phyloP scores from a whole-genome alignment of 2,888 invertebrate genomes.

The Mythimna ferrago region DNA sequence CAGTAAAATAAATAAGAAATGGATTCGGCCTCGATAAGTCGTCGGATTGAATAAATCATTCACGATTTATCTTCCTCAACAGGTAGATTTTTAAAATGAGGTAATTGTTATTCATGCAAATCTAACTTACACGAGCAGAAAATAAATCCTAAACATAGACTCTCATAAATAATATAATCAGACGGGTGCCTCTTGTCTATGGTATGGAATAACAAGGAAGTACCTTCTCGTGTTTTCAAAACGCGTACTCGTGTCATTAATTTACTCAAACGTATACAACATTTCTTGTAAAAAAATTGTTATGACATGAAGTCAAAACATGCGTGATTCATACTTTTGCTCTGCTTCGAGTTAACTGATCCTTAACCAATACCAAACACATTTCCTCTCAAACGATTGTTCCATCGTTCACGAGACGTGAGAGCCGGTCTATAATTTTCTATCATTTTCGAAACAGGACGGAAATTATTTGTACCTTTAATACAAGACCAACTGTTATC shows the following conservation, averaged over 20 bases:
- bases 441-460: slow-evolving; percentile 39
- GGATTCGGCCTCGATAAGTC: slow-evolving; percentile 81
- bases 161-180: slow-evolving; percentile 88
- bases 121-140: slow-evolving; percentile 87
- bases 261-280: slow-evolving; percentile 28
- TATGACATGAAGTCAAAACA: slow-evolving; percentile 15
- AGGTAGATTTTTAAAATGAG: slow-evolving; percentile 87
- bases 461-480: slow-evolving; percentile 36
- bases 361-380: slow-evolving; percentile 29
- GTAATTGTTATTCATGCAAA: slow-evolving; percentile 88
- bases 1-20: slow-evolving; percentile 78
- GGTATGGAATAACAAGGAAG: slow-evolving; percentile 72
- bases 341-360: slow-evolving; percentile 14
- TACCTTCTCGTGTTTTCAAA: slow-evolving; percentile 30
- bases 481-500: slow-evolving; percentile 29
- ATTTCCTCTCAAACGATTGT: slow-evolving; percentile 36
- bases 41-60: slow-evolving; percentile 84
- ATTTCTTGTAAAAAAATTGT: slow-evolving; percentile 15
- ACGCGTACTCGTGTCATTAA: slow-evolving; percentile 14
- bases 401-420: slow-evolving; percentile 26
- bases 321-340: slow-evolving; percentile 30
- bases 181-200: slow-evolving; percentile 71
- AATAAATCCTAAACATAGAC: slow-evolving; percentile 85
- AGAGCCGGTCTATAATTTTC: slow-evolving; percentile 29
- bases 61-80: slow-evolving; percentile 84